Evolutionary conservation across 2,797 vertebrate species (phyloP).

Genomic region (Rhynchonycteris naso): DNA sequence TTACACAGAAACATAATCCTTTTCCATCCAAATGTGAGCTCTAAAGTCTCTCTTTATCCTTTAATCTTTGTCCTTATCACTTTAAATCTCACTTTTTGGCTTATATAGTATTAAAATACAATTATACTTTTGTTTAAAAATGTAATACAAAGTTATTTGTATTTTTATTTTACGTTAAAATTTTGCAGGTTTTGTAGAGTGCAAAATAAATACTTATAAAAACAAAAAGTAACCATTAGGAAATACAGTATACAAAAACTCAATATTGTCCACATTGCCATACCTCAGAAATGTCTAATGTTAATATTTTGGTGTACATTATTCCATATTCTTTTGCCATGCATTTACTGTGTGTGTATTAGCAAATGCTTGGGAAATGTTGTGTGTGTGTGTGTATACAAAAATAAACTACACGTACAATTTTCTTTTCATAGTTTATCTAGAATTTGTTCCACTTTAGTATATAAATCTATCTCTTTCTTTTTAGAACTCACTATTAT

Average conservation of each 20-base stretch:
- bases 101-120: slow-evolving; percentile 3
- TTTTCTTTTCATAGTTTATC: slow-evolving; percentile 40
- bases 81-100: slow-evolving; percentile 40
- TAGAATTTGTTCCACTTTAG: slow-evolving; percentile 39
- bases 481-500: not conserved
- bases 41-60: not conserved
- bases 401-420: not conserved
- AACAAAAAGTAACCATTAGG: slow-evolving; percentile 28
- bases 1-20: not conserved
- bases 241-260: not conserved
- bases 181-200: not conserved
- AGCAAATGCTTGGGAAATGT: not conserved
- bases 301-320: not conserved
- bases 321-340: not conserved
- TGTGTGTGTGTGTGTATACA: not conserved
- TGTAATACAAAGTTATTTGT: not conserved
- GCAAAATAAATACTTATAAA: slow-evolving; percentile 32
- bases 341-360: not conserved
- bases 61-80: not conserved
- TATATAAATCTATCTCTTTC: not conserved
- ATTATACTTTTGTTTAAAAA: slow-evolving; percentile 46
- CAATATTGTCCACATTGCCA: not conserved
- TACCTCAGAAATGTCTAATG: not conserved
- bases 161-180: slow-evolving; percentile 49
- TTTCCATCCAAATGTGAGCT: slow-evolving; percentile 30